Conservation (phyloP, 2,797 vertebrate species). For the Cuculus canorus region DNA sequence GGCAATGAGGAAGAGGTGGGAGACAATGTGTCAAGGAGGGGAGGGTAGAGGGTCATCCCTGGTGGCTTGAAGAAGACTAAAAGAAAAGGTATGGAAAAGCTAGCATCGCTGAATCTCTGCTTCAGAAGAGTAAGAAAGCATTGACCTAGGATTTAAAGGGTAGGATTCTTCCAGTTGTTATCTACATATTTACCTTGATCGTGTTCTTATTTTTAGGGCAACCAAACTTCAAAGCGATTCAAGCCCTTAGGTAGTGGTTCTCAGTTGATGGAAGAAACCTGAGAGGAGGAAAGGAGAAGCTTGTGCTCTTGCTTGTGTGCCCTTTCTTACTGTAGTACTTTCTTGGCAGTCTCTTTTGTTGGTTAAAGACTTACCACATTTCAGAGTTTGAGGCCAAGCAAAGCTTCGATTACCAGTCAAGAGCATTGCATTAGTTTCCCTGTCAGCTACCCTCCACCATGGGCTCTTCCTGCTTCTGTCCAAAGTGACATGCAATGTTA, state of each 20-base stretch:
- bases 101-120: not conserved
- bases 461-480: not conserved
- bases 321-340: not conserved
- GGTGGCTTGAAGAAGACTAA: not conserved
- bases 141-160: not conserved
- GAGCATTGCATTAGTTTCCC: not conserved
- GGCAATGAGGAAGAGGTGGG: not conserved
- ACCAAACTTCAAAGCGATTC: not conserved
- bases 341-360: not conserved
- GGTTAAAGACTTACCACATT: not conserved
- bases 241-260: not conserved
- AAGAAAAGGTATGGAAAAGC: not conserved
- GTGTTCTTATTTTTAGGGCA: not conserved
- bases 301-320: rapidly evolving
- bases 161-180: not conserved
- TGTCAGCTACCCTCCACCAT: not conserved
- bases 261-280: not conserved
- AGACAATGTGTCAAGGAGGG: not conserved
- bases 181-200: not conserved
- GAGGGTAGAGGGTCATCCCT: not conserved
- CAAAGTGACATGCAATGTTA: not conserved
- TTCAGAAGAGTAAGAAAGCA: not conserved
- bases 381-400: not conserved
- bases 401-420: not conserved
- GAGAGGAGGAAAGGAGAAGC: rapidly evolving